These are phyloP conservation scores for Tetranychus truncatus DNA, from an alignment of 2,888 invertebrate species.

Conservation along the genomic window DNA sequence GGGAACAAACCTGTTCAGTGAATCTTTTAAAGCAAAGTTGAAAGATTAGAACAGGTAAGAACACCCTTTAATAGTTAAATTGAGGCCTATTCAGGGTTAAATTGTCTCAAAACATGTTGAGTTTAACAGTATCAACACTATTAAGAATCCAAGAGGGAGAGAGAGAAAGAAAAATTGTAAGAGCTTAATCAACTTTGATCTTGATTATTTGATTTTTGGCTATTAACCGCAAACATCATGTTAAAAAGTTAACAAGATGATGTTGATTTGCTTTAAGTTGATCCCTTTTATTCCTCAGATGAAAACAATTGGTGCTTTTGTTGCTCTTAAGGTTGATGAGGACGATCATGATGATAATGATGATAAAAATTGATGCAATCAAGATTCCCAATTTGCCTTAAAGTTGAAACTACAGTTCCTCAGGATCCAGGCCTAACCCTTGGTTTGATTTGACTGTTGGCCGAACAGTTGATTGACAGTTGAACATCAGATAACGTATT, in stretches of 20 bases:
- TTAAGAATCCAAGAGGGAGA: no score
- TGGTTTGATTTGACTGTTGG: neutral
- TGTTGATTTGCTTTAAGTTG: no score
- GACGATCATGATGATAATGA: no score
- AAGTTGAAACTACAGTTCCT: neutral
- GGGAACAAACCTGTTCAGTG: neutral
- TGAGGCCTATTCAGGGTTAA: slow-evolving; percentile 1
- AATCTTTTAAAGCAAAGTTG: neutral
- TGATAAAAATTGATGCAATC: no score
- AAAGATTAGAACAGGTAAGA: neutral
- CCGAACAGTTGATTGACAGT: neutral
- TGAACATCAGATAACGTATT: neutral
- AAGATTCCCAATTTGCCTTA: no score
- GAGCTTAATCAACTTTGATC: neutral
- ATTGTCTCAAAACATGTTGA: neutral
- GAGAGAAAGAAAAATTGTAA: no score
- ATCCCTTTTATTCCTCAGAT: no score
- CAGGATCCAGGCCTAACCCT: neutral
- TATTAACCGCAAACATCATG: neutral
- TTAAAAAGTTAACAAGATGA: neutral
- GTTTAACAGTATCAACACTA: neutral
- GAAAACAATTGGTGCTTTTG: no score
- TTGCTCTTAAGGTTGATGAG: no score
- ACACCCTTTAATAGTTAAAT: neutral
- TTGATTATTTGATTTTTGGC: neutral